Percentiles rank a stretch among this genome's conserved stretches.
These are phyloP conservation scores for Aldrovandia affinis DNA, from an alignment of 2,797 vertebrate genomes.

Conservation along the genomic window DNA sequence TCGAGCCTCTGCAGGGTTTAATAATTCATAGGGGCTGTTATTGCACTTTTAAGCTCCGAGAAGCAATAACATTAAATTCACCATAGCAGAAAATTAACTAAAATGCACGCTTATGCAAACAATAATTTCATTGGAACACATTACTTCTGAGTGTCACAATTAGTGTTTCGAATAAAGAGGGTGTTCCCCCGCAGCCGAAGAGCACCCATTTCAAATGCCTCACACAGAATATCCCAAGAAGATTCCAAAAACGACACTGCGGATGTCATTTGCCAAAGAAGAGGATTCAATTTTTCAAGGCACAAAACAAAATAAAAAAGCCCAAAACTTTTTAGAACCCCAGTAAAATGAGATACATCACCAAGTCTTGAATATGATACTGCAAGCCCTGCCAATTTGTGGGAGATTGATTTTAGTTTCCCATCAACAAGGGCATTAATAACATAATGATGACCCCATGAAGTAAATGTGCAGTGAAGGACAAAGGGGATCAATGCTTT, in stretches of 20 bases:
- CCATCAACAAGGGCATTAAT: not conserved
- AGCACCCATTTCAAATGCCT: not conserved
- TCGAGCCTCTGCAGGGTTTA: slow-evolving; percentile 20
- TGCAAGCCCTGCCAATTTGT: not conserved
- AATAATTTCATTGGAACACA: slow-evolving; percentile 12
- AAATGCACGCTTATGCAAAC: slow-evolving; percentile 28
- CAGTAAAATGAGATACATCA: not conserved
- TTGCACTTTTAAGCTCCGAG: slow-evolving; percentile 31
- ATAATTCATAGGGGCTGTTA: slow-evolving; percentile 29
- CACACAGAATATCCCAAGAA: not conserved
- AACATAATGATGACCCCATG: not conserved
- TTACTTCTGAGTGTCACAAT: not conserved
- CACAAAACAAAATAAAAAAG: not conserved
- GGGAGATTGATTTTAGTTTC: not conserved
- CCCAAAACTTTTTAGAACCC: too few species aligned
- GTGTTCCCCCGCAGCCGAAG: not conserved
- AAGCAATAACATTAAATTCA: slow-evolving; percentile 36
- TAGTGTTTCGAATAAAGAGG: not conserved
- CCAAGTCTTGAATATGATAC: not conserved
- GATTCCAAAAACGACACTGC: not conserved
- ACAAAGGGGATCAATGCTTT: not conserved
- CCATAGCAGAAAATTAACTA: slow-evolving; percentile 34
- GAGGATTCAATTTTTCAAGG: not conserved
- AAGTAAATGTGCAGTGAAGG: not conserved
- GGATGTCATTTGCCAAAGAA: not conserved